Base-by-base conservation (phyloP, 2,888 invertebrate species). In the Oxystoma pomonae region DNA sequence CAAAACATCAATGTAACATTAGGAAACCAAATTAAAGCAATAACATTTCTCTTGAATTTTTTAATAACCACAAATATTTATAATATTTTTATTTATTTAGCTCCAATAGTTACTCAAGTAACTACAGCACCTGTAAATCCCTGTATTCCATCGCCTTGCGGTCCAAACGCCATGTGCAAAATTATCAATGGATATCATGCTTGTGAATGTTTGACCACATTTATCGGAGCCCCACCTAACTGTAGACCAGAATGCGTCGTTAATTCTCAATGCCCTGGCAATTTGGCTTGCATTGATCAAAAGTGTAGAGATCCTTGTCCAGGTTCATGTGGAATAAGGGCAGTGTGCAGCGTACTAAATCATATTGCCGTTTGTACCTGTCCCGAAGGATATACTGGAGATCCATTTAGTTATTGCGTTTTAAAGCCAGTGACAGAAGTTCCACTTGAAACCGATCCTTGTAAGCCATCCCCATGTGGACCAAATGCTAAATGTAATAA, bases 401-500 rank as follows among this genome's bases (percentile, higher is more conserved):
- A 88, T 80, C 87, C 88, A 57, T 87, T 87, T 71, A 76, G 65
- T 62, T 76, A 69, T 61, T 80, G 80, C 65, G 72, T 72, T 60
- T 74, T 71, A 0, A 76, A 77, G 71, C 79, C 78, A 61, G 74
- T 70, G 64, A 72, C 73, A 67, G 72, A 68, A 62, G 65, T 72
- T 55, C 73, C 74, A 16, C 78, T 82, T 72, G 72, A 75, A 62
- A 76, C 82, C 60, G 85, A 87, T 72, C 87, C 87, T 1, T 91
- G 90, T 70, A 84, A 84, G 74, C 88, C 89, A 51, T 86, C 87
- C 18, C 89, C 89, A 0, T 91, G 91, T 74, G 90, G 90, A 50
- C 82, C 89, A 7, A 91, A 90, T 72, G 85, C 90, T 22, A 82
- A 85, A 69, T 92, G 91, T 73, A 81, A 82, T 58, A 85, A 87